Base-by-base conservation (phyloP, 1,140 invertebrate genomes). In the Polypedilum pembai region DNA sequence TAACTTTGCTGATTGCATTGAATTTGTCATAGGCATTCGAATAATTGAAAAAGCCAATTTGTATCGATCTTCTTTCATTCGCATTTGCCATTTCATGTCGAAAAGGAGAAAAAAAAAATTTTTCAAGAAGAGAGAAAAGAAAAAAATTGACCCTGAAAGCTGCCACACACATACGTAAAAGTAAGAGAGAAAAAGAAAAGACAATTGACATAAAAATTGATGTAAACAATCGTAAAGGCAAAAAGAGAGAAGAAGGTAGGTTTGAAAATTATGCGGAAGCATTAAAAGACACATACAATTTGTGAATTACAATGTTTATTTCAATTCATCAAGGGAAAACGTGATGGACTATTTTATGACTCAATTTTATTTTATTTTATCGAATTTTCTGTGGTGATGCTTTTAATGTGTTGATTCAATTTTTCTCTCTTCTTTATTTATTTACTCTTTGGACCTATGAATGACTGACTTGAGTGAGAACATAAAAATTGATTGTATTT, bases 401-500 rank as follows among this genome's bases (percentile, higher is more conserved):
- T 56, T 69, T 69, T 69, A 69, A 69, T 69, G 65, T 69, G 65
- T 69, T 69, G 17, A 69, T 69, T 69, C 20, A 21, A 69, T 69
- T 69, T 69, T 18, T 69, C 7, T 20, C 8, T n/a, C 20, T 20
- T 8, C 18, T 69, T 15, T 12, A n/a, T 15, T 56, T 56, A n/a
- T 56, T 15, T 56, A 33, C 24, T 33, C 24, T 33, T 33, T 56
- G 45, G 4, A 56, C n/a, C n/a, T 56, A 1, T 56, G 12, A 56
- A n/a, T 15, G 12, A 15, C n/a, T 12, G 4, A 56, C 45, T 56
- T 56, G 3, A 56, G 45, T n/a, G 12, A 56, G 15, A 15, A 56
- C 45, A 56, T 56, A 56, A 56, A 33, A 56, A 15, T 56, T n/a
- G n/a, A 56, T 56, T 12, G 45, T 12, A 1, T 56, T 56, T 56